Evolutionary conservation across 2,888 invertebrate genomes (phyloP), one percentile per base, ranked within the genome.

Genomic region (Pemphredon lugubris): DNA sequence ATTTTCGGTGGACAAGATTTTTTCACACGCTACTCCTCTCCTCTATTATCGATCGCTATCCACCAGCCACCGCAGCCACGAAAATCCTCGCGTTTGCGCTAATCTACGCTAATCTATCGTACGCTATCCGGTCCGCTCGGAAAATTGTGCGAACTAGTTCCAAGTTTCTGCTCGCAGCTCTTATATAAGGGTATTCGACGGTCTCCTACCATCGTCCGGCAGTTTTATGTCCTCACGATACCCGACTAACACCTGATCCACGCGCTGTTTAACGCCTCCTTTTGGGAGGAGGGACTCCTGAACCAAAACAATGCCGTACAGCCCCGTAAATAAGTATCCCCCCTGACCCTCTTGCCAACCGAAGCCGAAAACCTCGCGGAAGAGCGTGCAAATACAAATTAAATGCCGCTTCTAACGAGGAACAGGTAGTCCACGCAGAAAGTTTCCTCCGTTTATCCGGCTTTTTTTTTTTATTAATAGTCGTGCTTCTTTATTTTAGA

Each of bases 221-320:
- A n/a, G 20, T 57, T 32, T 37, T 65, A 48, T 39, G 61, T 69
- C 64, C 67, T 71, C 71, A 26, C 53, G 44, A 37, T 44, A 60
- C 69, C 21, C 50, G 48, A n/a, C 64, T 64, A 42, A 54, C 73
- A 70, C 70, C 69, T 76, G 81, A 84, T 86, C 83, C 84, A 88
- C 88, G 88, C 88, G 88, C 88, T 89, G 88, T 89, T 89, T 89
- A 88, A 84, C 88, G 87, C 86, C 83, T 83, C 77, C 75, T 74
- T 73, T 67, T 54, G 74, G 57, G 75, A 80, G 73, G 67, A 70
- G 75, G 73, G 80, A 81, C 78, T 81, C 82, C 77, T 82, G 74
- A 85, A 86, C 83, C 86, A 87, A 88, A 86, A 88, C 88, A 88
- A 87, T 87, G 83, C 79, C 83, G 85, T 83, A 84, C 83, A 84